Evolutionary conservation across 2,113 vertebrate species (phyloP).

Genomic region (Aldabrachelys gigantea): DNA sequence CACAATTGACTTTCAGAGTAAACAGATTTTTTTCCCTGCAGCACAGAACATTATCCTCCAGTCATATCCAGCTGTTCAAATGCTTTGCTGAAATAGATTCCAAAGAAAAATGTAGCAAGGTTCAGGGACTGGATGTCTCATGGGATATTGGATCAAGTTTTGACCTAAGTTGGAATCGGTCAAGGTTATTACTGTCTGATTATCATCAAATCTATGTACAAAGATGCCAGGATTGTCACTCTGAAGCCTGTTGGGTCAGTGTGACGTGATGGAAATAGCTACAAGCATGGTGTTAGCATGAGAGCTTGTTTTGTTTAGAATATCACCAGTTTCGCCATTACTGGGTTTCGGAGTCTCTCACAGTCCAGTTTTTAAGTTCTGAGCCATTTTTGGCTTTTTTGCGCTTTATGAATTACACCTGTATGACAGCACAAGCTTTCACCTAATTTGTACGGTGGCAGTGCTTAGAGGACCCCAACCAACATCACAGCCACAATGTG

Average conservation of each 20-base stretch:
- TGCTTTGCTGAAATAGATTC: neutral
- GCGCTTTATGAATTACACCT: too few species aligned
- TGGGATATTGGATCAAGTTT: neutral
- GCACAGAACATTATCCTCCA: neutral
- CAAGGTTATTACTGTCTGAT: neutral
- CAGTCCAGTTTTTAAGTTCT: neutral
- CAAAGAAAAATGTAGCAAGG: neutral
- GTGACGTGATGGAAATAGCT: neutral
- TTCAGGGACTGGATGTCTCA: neutral
- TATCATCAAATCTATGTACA: neutral
- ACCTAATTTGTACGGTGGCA: neutral
- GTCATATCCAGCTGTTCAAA: neutral
- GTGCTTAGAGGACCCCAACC: neutral
- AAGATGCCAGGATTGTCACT: neutral
- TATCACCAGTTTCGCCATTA: neutral
- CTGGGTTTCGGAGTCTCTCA: neutral
- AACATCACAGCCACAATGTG: neutral
- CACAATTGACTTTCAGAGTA: conserved; percentile 20
- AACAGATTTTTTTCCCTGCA: neutral
- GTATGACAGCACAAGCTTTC: too few species aligned
- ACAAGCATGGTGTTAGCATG: neutral
- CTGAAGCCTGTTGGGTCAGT: neutral
- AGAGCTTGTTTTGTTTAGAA: neutral
- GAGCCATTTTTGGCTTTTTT: too few species aligned
- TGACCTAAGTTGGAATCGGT: neutral